These are phyloP conservation scores for Hydrolagus affinis DNA, from an alignment of 2,113 vertebrate species.

Conservation along the genomic window DNA sequence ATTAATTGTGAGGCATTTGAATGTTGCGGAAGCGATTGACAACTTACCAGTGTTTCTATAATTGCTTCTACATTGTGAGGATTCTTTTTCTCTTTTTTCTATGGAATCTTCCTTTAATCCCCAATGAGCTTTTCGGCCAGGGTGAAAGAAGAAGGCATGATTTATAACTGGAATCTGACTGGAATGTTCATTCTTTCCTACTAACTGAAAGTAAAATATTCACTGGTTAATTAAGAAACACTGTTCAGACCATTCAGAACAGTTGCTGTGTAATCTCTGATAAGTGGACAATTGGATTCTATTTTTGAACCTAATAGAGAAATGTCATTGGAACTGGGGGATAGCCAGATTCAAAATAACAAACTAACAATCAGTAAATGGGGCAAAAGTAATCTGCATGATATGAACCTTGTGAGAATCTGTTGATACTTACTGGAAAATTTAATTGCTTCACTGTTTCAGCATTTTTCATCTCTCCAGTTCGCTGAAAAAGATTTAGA, in stretches of 20 bases:
- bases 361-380: background rate
- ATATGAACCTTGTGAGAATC: background rate
- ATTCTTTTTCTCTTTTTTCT: background rate
- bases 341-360: background rate
- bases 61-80: background rate
- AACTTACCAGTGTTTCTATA: constrained; percentile 12
- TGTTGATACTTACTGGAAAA: background rate
- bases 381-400: too few species aligned
- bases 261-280: too few species aligned
- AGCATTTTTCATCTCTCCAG: background rate
- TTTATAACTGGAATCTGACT: background rate
- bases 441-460: constrained; percentile 4
- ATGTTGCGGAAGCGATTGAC: too few species aligned
- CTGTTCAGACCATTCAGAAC: too few species aligned
- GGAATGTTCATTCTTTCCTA: background rate
- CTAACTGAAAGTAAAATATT: background rate
- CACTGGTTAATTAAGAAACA: constrained; percentile 34
- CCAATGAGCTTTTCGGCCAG: background rate
- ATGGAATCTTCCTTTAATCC: background rate
- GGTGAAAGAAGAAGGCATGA: background rate
- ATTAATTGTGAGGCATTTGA: too few species aligned
- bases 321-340: background rate
- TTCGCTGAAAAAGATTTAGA: constrained; percentile 1
- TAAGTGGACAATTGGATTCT: background rate
- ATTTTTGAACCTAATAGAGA: background rate